These are phyloP conservation scores for Drosophila barbarae DNA, from an alignment of 2,888 invertebrate species.

Conservation along the genomic window DNA sequence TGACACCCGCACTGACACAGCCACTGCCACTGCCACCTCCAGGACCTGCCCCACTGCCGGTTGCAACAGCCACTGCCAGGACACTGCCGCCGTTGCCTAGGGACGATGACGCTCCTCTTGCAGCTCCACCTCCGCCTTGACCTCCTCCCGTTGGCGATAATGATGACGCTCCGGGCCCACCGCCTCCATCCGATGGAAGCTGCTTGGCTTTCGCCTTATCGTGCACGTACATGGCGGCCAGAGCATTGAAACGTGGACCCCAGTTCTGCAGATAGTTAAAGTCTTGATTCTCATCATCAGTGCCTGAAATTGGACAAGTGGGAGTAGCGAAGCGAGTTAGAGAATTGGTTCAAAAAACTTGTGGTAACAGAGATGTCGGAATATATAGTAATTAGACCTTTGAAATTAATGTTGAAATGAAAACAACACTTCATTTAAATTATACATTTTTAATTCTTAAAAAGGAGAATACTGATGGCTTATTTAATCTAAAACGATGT, in stretches of 20 bases:
- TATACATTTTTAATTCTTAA: no score
- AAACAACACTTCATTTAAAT: neutral
- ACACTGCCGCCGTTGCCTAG: constrained; percentile 45
- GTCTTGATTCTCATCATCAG: constrained; percentile 97
- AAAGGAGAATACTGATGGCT: neutral
- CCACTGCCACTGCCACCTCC: constrained; percentile 42
- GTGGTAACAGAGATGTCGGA: neutral
- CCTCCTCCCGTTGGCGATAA: constrained; percentile 25
- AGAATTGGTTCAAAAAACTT: neutral
- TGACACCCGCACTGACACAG: constrained; percentile 4
- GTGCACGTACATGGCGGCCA: constrained; percentile 94
- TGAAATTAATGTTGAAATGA: neutral
- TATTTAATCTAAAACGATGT: neutral
- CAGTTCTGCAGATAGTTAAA: constrained; percentile 98
- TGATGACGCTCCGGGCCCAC: constrained; percentile 38
- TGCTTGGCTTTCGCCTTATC: constrained; percentile 71
- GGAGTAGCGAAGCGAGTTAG: constrained; percentile 9
- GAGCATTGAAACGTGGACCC: constrained; percentile 98
- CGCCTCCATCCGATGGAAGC: constrained; percentile 24
- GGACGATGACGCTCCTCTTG: neutral
- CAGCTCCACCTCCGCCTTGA: constrained; percentile 13
- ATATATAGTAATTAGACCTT: neutral
- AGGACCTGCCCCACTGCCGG: constrained; percentile 67
- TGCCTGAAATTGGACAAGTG: constrained; percentile 82
- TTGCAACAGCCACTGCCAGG: constrained; percentile 56